A percentile compares a stretch with the other conserved stretches of the same genome.
Conservation (phyloP, 2,888 invertebrate genomes). For the Phyto melanocephala region DNA sequence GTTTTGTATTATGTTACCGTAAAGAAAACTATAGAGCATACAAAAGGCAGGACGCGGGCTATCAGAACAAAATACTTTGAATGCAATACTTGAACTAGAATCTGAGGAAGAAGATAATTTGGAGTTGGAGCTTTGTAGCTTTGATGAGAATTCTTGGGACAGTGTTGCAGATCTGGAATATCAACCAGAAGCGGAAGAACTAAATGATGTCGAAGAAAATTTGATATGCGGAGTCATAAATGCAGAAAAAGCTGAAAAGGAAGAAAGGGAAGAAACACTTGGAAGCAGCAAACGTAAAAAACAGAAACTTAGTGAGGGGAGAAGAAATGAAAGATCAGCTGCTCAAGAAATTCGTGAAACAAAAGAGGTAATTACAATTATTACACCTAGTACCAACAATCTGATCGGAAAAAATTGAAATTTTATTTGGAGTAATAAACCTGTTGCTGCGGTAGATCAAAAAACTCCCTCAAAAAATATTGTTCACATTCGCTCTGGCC, state of each 20-base stretch:
- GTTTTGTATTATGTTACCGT: no score
- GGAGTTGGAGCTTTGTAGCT: constrained; percentile 16
- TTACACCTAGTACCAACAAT: not conserved
- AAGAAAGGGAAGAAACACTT: not conserved
- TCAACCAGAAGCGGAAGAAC: constrained; percentile 11
- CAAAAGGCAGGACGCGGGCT: constrained; percentile 2
- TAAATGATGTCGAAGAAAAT: constrained; percentile 14
- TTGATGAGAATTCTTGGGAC: constrained; percentile 11
- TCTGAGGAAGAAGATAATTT: constrained; percentile 26
- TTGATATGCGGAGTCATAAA: not conserved
- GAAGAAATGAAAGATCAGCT: constrained; percentile 7
- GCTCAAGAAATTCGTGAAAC: not conserved
- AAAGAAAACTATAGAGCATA: no score
- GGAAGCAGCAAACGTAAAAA: constrained; percentile 14
- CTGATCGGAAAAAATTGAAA: no score
- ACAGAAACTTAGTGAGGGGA: constrained; percentile 1
- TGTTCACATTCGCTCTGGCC: no score
- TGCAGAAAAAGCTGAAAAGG: constrained; percentile 9
- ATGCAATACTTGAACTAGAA: constrained; percentile 20
- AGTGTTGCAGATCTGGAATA: constrained; percentile 10
- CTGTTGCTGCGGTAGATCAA: constrained; percentile 43
- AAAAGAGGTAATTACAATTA: not conserved
- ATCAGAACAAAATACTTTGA: constrained; percentile 5
- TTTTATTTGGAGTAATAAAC: constrained; percentile 34
- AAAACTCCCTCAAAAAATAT: constrained; percentile 36